Base-by-base conservation (phyloP, 2,113 vertebrate genomes). In the Tachysurus fulvidraco region DNA sequence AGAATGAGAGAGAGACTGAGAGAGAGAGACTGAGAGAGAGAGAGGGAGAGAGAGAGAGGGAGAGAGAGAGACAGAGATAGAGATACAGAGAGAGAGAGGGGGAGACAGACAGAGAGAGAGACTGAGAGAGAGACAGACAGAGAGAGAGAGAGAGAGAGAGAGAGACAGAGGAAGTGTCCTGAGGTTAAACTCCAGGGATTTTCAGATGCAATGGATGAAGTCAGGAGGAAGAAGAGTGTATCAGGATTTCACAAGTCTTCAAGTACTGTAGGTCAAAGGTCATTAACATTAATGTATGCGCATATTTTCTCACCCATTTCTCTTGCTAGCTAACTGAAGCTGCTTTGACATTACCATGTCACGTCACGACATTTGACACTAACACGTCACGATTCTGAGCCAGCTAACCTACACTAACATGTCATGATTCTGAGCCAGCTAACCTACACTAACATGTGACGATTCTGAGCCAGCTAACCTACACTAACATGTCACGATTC, bases 201-300 rank as follows among this genome's bases (percentile, higher is more conserved):
- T 83, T 89, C 88, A 0, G 85, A 44, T 81, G 55, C 57, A 90
- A 69, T 52, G 83, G 89, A 83, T n/a, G 50, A 89, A 82, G 59
- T 64, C 67, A 36, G 80, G 82, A 65, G 81, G 74, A 54, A 21
- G 67, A 23, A 19, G 86, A 91, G 91, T 92, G 50, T 78, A 55
- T 78, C 50, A 78, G 90, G 92, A 91, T 87, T 89, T 65, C 36
- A 36, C 36, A 36, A 36, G 36, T n/a, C n/a, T n/a, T n/a, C n/a
- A n/a, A n/a, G n/a, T n/a, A n/a, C n/a, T n/a, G n/a, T 36, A 36
- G 36, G 36, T 2, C 36, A 36, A 36, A 36, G 2, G 36, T 36
- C 36, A 36, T 2, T 1, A 36, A 36, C 36, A n/a, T n/a, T n/a
- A n/a, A n/a, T n/a, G n/a, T n/a, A n/a, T n/a, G n/a, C n/a, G n/a